Conservation (phyloP, 2,797 vertebrate species). For the Pterois miles region DNA sequence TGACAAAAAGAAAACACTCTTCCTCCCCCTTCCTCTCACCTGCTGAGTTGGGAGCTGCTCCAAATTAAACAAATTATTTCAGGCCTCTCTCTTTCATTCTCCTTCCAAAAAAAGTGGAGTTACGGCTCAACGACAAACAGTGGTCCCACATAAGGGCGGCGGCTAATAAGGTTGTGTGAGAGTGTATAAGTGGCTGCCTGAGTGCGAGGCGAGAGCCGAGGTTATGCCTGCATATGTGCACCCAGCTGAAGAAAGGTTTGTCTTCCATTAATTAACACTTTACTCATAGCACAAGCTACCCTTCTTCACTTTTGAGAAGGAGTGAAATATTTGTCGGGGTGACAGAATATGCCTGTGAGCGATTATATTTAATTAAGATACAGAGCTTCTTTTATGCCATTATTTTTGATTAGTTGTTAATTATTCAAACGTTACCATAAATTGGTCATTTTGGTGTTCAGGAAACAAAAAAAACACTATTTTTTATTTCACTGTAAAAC, state of each 20-base stretch:
- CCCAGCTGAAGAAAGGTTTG: constrained; percentile 86
- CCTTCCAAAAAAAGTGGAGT: constrained; percentile 63
- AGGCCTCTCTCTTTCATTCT: constrained; percentile 64
- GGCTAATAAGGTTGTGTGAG: constrained; percentile 81
- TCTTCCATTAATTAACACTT: constrained; percentile 95
- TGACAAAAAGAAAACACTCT: constrained; percentile 32
- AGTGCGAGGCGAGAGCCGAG: constrained; percentile 22
- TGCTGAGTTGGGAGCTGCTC: constrained; percentile 86
- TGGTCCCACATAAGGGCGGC: constrained; percentile 83
- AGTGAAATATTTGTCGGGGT: constrained; percentile 85
- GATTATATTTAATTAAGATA: constrained; percentile 66
- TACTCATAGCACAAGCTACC: constrained; percentile 85
- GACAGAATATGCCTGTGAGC: constrained; percentile 76
- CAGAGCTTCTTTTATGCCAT: constrained; percentile 24
- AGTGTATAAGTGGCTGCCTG: constrained; percentile 31
- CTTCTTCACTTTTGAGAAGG: constrained; percentile 81
- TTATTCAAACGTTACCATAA: not conserved
- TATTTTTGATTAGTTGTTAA: constrained; percentile 19
- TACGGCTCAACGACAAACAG: constrained; percentile 81
- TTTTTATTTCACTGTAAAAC: not conserved
- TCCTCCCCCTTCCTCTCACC: constrained; percentile 75
- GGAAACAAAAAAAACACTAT: not conserved
- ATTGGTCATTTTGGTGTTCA: constrained; percentile 19
- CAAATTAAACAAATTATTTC: constrained; percentile 91
- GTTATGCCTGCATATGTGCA: constrained; percentile 71